phyloP scores from a whole-genome alignment of 2,113 vertebrate species.

The Pavo muticus region DNA sequence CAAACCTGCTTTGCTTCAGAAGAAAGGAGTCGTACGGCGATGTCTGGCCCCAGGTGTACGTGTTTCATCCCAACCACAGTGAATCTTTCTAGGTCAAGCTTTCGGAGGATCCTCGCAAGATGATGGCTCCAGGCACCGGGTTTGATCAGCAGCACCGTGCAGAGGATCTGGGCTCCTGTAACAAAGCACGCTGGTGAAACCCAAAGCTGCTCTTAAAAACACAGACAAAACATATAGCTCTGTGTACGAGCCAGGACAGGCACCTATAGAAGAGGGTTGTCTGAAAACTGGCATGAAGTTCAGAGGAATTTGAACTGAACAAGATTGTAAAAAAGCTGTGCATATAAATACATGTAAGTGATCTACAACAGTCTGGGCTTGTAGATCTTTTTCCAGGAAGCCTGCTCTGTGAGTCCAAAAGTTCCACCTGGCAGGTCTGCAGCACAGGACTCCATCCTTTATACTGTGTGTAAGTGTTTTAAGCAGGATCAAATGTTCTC shows the following conservation, averaged over 20 bases:
- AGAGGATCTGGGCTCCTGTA: conserved; percentile 72
- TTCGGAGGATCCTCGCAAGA: conserved; percentile 59
- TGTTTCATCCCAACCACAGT: conserved; percentile 73
- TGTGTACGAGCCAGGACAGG: neutral
- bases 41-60: conserved; percentile 20
- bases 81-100: conserved; percentile 66
- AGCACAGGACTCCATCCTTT: neutral
- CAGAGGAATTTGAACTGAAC: neutral
- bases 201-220: neutral
- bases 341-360: too few relatives aligned
- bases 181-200: neutral
- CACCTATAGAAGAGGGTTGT: neutral
- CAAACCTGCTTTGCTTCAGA: conserved; percentile 48
- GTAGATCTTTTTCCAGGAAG: neutral
- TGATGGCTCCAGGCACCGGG: conserved; percentile 67
- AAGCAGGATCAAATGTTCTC: neutral
- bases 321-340: neutral
- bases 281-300: neutral
- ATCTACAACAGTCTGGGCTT: neutral
- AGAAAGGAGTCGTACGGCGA: conserved; percentile 38
- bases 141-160: conserved; percentile 77
- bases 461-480: neutral
- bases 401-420: neutral
- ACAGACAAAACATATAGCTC: neutral
- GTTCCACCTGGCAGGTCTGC: neutral